Evolutionary conservation across 2,113 vertebrate genomes (phyloP).

Genomic region (Prolemur simus): DNA sequence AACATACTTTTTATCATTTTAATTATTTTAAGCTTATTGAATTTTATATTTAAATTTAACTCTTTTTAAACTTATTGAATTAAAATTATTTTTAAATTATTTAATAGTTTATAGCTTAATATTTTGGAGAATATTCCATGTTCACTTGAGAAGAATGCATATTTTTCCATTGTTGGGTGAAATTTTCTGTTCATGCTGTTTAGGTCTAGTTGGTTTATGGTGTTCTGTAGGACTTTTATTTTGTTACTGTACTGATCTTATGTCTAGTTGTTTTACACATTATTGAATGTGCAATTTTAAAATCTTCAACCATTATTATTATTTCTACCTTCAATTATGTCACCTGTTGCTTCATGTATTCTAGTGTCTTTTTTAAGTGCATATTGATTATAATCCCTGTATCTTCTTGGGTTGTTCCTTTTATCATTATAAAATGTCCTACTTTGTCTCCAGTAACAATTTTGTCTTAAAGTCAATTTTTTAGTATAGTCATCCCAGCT

Average conservation of each 20-base stretch:
- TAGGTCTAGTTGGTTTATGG: accelerated
- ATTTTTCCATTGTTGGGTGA: accelerated
- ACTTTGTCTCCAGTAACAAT: background rate
- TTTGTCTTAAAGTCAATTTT: background rate
- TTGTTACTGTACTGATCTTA: background rate
- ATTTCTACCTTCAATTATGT: background rate
- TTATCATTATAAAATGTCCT: background rate
- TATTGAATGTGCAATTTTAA: background rate
- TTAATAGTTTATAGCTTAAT: background rate
- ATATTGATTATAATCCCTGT: too few species aligned
- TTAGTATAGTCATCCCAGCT: too few species aligned
- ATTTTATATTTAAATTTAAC: background rate
- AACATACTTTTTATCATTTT: background rate
- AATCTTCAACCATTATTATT: background rate
- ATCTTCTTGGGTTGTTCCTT: too few species aligned
- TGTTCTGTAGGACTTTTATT: background rate
- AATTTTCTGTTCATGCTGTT: background rate
- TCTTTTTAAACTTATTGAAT: background rate
- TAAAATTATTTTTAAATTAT: background rate
- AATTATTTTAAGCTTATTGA: background rate
- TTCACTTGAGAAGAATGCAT: too few species aligned
- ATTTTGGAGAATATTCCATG: accelerated
- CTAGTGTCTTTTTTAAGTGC: background rate
- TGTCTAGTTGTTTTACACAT: accelerated
- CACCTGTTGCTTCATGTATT: too few species aligned